Evolutionary conservation across 1,140 invertebrate genomes (phyloP), one percentile per base, ranked within the genome.

Genomic region (Papilio glaucus): DNA sequence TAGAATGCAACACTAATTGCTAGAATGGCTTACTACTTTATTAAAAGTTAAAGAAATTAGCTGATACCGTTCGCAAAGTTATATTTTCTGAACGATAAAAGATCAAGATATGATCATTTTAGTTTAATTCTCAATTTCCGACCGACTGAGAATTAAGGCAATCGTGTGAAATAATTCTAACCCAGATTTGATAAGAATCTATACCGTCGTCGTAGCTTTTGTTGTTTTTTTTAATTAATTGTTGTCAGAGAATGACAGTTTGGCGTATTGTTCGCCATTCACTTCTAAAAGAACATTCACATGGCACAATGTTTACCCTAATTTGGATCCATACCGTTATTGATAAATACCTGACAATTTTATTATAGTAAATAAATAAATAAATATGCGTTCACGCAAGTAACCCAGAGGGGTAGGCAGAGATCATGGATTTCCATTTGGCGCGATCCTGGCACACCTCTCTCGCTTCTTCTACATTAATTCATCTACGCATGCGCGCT

Each of bases 151-250:
- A 77, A 81, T 77, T 77, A 72, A 73, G 49, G 57, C 77, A 77
- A 72, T 78, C 78, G 74, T 78, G 77, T 78, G 82, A 81, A 84
- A 75, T 77, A 41, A 74, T 77, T 74, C 53, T 72, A 77, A 73
- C 72, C 79, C 74, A 61, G 67, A 79, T 83, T 49, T 63, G 60
- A 72, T 73, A 70, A 61, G 42, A 60, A 73, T 77, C 74, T 76
- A 76, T 74, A 70, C 70, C 70, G 72, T 72, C 53, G 37, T 39
- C 18, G 15, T 21, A 21, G n/a, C 62, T 65, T 65, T 65, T 65
- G 62, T 65, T 65, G 39, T 39, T 63, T 33, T 63, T 65, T 10
- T 53, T 15, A 21, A 41, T 39, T 38, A 13, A 39, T 65, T 21
- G 62, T 37, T 39, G 18, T 37, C 15, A 65, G 37, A 39, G 62